Evolutionary conservation across 2,888 invertebrate genomes (phyloP), one percentile per base, ranked within the genome.

Genomic region (Epinotia demarniana): DNA sequence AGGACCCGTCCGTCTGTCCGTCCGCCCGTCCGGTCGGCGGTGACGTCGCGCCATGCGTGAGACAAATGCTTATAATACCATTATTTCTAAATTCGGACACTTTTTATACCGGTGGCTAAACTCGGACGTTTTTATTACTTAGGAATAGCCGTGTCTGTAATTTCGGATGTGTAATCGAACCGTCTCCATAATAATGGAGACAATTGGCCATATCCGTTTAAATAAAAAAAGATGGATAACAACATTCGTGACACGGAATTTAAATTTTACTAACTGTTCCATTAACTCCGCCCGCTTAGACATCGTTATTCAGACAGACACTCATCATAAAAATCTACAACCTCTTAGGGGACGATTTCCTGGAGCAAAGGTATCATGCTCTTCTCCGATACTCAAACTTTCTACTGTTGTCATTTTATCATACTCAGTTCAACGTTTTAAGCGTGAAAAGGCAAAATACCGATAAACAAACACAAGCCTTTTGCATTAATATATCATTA

Each of bases 1-100:
- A 81, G 81, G 81, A 63, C 60, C 71, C 66, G 77, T 64, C 73
- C 75, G 75, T 66, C 58, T 62, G 74, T 58, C 63, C 46, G 72
- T 64, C 73, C 73, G 60, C 57, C 43, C 60, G 64, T 53, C 64
- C 70, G 69, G 62, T 16, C 60, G 49, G 27, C 33, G 55, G 43
- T 55, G 58, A 68, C 72, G 63, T 62, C 19, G 39, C 46, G 46
- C 23, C 60, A 55, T 62, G 66, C 75, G 72, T 72, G 72, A 76
- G 23, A 23, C 76, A 16, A 72, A 76, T 76, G 72, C 49, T 69
- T 76, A 72, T 72, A 72, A 76, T 67, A 49, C 46, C 46, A 75
- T 75, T 75, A 75, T 72, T 67, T 72, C 72, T 71, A 61, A 74
- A 61, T 67, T 55, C 33, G 72, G 72, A 62, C 68, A 61, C 58